Conservation (phyloP, 2,797 vertebrate species). For the Oreonectes daqikongensis region DNA sequence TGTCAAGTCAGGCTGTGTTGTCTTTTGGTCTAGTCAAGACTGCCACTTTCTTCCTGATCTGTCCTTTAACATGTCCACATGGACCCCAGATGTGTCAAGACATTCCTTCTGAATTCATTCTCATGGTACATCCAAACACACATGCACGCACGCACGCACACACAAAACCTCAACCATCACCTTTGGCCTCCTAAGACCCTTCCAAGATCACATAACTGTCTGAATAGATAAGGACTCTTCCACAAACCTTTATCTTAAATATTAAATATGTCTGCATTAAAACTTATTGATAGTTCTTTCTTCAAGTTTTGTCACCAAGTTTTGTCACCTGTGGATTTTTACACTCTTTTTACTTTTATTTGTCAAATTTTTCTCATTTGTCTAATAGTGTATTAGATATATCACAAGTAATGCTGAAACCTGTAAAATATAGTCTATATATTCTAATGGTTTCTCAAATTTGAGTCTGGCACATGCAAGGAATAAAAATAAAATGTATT, state of each 20-base stretch:
- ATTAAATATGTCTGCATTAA: neutral
- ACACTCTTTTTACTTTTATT: neutral
- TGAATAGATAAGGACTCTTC: neutral
- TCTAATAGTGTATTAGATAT: neutral
- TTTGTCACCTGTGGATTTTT: neutral
- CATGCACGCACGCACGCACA: neutral
- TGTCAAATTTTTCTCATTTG: no score
- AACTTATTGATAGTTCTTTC: no score
- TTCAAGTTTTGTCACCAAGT: no score
- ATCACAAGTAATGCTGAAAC: no score
- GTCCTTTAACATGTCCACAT: conserved; percentile 60
- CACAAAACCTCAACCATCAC: conserved; percentile 29
- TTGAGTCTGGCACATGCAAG: neutral
- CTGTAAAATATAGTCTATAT: neutral
- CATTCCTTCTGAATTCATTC: conserved; percentile 73
- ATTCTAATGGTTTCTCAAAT: neutral
- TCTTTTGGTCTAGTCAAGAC: conserved; percentile 72
- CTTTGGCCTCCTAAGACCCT: conserved; percentile 31
- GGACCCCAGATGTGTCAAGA: conserved; percentile 72
- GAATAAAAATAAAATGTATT: no score
- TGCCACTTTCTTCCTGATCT: conserved; percentile 50
- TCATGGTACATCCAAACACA: conserved; percentile 26
- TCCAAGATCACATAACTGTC: conserved; percentile 13
- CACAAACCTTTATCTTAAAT: neutral
- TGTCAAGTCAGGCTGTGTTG: conserved; percentile 69